Evolutionary conservation across 1,140 invertebrate species (phyloP).

Genomic region (Notospermus geniculatus): DNA sequence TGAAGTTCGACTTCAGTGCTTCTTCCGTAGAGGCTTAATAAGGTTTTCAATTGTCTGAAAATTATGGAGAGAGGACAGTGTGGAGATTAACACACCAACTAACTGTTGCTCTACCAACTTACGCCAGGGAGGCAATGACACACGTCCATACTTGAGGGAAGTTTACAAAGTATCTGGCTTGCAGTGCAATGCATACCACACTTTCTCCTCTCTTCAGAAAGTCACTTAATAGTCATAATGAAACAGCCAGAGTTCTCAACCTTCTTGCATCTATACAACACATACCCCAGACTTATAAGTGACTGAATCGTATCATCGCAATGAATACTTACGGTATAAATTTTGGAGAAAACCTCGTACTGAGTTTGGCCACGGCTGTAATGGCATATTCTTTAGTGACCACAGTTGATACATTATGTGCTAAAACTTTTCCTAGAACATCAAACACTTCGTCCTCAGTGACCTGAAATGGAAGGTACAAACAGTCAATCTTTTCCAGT

Average conservation of each 20-base stretch:
- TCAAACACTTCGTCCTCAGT: conserved; percentile 86
- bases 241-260: no score
- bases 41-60: conserved; percentile 76
- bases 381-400: conserved; percentile 95
- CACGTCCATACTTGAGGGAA: no score
- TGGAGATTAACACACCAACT: no score
- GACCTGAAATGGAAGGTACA: no score
- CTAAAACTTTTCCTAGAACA: conserved; percentile 86
- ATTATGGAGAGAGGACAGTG: not conserved
- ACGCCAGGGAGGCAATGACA: no score
- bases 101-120: not conserved
- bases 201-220: no score
- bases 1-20: conserved; percentile 95
- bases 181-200: no score
- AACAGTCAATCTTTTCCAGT: no score
- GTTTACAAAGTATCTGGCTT: no score
- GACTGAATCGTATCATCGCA: not conserved
- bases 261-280: no score
- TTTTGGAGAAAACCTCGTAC: conserved; percentile 67
- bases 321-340: not conserved
- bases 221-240: no score
- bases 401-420: conserved; percentile 82
- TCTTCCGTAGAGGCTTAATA: conserved; percentile 86
- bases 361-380: conserved; percentile 91
- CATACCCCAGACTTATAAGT: no score